Base-by-base conservation (phyloP, 2,797 vertebrate species). In the Chromobotia macracanthus region DNA sequence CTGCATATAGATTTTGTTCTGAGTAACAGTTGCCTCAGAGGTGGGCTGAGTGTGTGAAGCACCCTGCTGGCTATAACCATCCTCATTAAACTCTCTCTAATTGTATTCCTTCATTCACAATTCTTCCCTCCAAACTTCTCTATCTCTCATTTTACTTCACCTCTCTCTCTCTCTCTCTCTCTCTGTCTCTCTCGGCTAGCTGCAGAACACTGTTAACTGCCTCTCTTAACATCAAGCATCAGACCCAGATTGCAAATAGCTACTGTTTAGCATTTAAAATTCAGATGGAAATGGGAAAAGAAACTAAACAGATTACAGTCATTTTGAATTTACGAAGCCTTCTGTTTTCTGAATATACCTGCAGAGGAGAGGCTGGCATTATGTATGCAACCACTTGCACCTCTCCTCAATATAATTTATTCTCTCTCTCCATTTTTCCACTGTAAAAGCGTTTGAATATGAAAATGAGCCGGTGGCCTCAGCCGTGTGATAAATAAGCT, bases 281-380 rank as follows among this genome's bases (percentile, higher is more conserved):
- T 63, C 73, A 79, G 53, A 41, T 21, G 68, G 48, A 79, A 86
- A 86, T 68, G 21, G 55, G 23, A 76, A 83, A 82, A 83, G 69
- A 84, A 84, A 79, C 75, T 60, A 82, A 71, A 69, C 4, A 76
- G 53, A 83, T 70, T 68, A 77, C 67, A 28, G 72, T 76, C 38
- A 46, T 77, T 79, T 53, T 73, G 41, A 21, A 81, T 79, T 79
- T 63, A 60, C 28, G 4, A 28, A 28, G 28, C 28, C 28, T 28
- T 4, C 28, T 1, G 28, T 28, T 2, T 28, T 28, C 21, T 25
- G 16, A 63, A 68, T 7, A 56, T 68, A 61, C 66, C 25, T 61
- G 25, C 65, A 38, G 64, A 81, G 35, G 10, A 78, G 21, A 28
- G 15, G 25, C 44, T 23, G 4, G n/a, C 13, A 51, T 78, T 84